Base-by-base conservation (phyloP, 2,113 vertebrate genomes). In the Pycnonotus jocosus region DNA sequence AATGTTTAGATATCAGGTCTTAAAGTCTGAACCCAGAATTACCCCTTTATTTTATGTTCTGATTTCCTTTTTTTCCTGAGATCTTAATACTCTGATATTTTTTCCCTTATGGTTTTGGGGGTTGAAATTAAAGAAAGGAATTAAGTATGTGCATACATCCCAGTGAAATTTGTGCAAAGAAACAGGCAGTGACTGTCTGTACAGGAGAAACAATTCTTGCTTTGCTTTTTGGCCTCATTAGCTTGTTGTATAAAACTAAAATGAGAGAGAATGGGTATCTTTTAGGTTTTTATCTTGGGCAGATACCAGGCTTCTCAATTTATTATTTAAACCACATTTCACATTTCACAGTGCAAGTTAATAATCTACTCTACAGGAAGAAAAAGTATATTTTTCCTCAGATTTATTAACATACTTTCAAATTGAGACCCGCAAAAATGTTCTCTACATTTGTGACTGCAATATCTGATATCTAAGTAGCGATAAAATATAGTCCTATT, bases 281-380 rank as follows among this genome's bases (percentile, higher is more conserved):
- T 64, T 64, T 19, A 53, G 42, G 15, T 25, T 90, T 88, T 84
- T 83, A 45, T 58, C 38, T 80, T 38, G 23, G 6, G 19, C 30
- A 90, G 62, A 47, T 62, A 57, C 7, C 47, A 28, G 27, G 11
- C 2, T 72, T 17, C 47, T 22, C 30, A 83, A 81, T 86, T 70
- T 74, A 70, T 73, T 86, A 77, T 83, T 93, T 90, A 97, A 97
- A 89, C 68, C 61, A 37, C 28, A 79, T 79, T 72, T 93, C 69
- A 79, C 31, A 85, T 71, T 95, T 70, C 53, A 81, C 22, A 69
- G 25, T 48, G 58, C 4, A 68, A 81, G 53, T 30, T 84, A 93
- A 89, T 89, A 76, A 87, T 44, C 24, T 92, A 57, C 62, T 87
- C 80, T 51, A 64, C 38, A 60, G 56, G 48, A 91, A 60, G 3